Evolutionary conservation across 2,113 vertebrate genomes (phyloP).

Genomic region (Catharus bicknelli): DNA sequence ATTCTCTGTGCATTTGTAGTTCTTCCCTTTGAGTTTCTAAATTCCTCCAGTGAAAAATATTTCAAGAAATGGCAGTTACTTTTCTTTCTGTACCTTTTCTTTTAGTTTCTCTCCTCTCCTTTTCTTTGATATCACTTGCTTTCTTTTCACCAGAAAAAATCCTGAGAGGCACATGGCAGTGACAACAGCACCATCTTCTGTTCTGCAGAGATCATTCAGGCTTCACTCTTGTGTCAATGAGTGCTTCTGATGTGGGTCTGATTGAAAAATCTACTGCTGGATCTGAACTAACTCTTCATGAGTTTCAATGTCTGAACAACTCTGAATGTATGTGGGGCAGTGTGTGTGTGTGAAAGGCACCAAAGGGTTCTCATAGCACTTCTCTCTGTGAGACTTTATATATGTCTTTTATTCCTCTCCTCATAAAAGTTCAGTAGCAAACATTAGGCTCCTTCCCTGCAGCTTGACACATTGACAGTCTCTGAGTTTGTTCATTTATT

Average conservation of each 20-base stretch:
- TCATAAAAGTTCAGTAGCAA: background rate
- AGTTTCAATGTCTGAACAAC: background rate
- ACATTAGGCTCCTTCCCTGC: background rate
- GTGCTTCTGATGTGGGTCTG: background rate
- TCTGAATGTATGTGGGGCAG: background rate
- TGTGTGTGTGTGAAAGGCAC: background rate
- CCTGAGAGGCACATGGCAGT: background rate
- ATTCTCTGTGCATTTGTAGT: background rate
- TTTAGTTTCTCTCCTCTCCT: background rate
- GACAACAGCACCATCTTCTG: constrained; percentile 70
- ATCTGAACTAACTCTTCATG: background rate
- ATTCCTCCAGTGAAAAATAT: background rate
- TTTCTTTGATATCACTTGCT: background rate
- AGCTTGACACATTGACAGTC: background rate
- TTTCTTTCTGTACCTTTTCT: background rate
- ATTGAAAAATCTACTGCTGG: background rate
- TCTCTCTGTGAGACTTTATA: background rate
- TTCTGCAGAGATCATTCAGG: background rate
- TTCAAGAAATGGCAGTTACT: background rate
- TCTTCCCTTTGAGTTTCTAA: background rate
- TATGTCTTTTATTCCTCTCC: background rate
- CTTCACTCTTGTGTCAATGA: background rate
- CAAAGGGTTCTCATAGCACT: background rate
- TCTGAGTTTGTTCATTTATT: background rate
- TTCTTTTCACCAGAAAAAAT: background rate